Conservation (phyloP, 1,140 invertebrate species). For the Leptinotarsa defecta region DNA sequence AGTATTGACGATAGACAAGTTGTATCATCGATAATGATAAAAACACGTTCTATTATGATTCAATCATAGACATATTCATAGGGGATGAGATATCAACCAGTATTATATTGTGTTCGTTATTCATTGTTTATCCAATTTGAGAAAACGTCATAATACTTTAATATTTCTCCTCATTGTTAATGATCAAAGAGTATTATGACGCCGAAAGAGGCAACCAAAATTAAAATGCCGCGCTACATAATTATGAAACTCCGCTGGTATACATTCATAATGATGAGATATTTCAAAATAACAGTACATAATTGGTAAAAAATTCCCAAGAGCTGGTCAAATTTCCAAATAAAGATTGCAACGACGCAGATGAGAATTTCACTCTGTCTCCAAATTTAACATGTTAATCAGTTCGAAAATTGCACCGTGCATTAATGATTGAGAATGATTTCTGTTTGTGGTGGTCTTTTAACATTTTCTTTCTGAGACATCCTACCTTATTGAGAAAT, state of each 20-base stretch:
- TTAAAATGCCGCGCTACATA: conserved; percentile 12
- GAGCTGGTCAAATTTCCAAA: conserved; percentile 17
- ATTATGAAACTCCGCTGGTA: conserved; percentile 2
- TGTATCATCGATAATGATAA: too few relatives aligned
- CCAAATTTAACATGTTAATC: conserved; percentile 6
- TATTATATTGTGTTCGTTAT: too few relatives aligned
- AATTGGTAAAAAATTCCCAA: conserved; percentile 17
- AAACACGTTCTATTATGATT: too few relatives aligned
- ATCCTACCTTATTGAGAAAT: background rate
- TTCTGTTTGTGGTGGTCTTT: background rate
- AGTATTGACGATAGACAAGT: too few relatives aligned
- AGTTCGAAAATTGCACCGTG: conserved; percentile 1
- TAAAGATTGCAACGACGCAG: background rate
- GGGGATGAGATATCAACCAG: too few relatives aligned
- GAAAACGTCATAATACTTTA: too few relatives aligned
- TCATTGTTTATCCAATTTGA: too few relatives aligned
- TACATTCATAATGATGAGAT: conserved; percentile 14
- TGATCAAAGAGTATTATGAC: too few relatives aligned
- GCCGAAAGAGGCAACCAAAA: background rate
- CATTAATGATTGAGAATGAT: background rate
- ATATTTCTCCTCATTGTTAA: too few relatives aligned
- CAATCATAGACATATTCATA: too few relatives aligned
- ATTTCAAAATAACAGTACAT: conserved; percentile 19
- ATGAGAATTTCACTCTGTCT: conserved; percentile 6
- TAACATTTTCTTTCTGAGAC: background rate